Conservation (phyloP, 2,888 invertebrate genomes). For the Hipparchia semele region DNA sequence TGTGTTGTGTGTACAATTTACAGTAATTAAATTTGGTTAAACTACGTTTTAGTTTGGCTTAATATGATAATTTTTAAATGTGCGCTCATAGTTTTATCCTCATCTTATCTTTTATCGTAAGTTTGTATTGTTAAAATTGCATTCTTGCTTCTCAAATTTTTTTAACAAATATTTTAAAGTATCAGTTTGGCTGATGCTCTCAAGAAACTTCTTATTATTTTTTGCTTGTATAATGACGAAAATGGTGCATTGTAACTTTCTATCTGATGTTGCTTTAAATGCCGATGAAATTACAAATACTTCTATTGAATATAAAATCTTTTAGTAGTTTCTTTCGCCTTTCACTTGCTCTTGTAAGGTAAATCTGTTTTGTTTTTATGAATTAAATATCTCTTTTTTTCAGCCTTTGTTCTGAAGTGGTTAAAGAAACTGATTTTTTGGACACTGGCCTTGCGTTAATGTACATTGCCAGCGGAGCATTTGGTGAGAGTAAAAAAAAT, state of each 20-base stretch:
- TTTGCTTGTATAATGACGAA: constrained; percentile 8
- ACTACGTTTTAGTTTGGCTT: constrained; percentile 41
- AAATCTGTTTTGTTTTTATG: constrained; percentile 21
- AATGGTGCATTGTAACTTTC: constrained; percentile 14
- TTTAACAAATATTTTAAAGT: constrained; percentile 5
- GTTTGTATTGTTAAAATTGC: constrained; percentile 45
- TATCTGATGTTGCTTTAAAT: not conserved
- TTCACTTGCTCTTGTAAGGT: constrained; percentile 45
- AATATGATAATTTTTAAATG: constrained; percentile 77
- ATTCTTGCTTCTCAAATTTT: not conserved
- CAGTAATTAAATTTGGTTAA: constrained; percentile 39
- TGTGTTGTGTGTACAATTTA: constrained; percentile 39
- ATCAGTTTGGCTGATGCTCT: constrained; percentile 1
- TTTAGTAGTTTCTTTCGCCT: constrained; percentile 33
- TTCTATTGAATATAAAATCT: not conserved
- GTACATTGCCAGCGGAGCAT: constrained; percentile 71
- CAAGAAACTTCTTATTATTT: not conserved
- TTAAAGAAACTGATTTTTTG: constrained; percentile 68
- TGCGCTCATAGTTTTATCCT: constrained; percentile 65
- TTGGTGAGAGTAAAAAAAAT: constrained; percentile 67
- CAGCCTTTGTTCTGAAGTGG: constrained; percentile 73
- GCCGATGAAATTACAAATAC: not conserved
- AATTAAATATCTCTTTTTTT: constrained; percentile 46
- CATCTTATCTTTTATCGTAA: constrained; percentile 73
- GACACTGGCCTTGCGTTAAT: constrained; percentile 75